Percentiles rank a stretch among this genome's conserved stretches.
These are phyloP conservation scores for Delia radicum DNA, from an alignment of 1,140 invertebrate species.

Conservation along the genomic window DNA sequence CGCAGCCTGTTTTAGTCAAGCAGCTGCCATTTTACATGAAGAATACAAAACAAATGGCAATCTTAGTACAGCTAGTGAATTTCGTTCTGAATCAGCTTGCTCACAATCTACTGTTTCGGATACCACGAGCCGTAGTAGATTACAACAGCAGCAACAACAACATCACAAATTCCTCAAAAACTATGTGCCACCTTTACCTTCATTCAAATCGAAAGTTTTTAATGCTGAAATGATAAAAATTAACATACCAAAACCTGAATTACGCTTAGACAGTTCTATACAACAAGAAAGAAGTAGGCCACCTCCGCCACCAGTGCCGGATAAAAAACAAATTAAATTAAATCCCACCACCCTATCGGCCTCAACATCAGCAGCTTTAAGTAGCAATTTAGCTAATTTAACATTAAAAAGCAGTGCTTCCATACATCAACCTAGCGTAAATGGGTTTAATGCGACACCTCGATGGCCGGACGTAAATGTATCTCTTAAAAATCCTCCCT, in stretches of 20 bases:
- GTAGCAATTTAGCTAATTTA: constrained; percentile 33
- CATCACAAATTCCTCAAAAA: constrained; percentile 54
- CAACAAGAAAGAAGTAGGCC: constrained; percentile 17
- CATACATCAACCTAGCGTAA: not conserved
- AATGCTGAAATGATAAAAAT: constrained; percentile 54
- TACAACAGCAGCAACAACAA: constrained; percentile 24
- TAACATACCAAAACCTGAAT: constrained; percentile 52
- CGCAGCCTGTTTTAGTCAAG: constrained; percentile 72
- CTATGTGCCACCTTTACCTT: constrained; percentile 53
- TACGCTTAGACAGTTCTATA: constrained; percentile 30
- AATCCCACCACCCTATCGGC: constrained; percentile 26
- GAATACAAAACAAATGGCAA: constrained; percentile 56
- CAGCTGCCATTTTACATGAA: constrained; percentile 63
- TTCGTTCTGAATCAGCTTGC: constrained; percentile 53
- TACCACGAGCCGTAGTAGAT: constrained; percentile 3
- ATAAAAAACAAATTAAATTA: constrained; percentile 30
- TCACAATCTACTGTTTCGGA: constrained; percentile 61
- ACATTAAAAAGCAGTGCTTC: constrained; percentile 32
- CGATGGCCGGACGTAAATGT: not conserved
- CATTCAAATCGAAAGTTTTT: constrained; percentile 50
- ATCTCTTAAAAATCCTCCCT: not conserved
- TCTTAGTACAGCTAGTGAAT: constrained; percentile 60
- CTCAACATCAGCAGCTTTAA: not conserved
- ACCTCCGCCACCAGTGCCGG: constrained; percentile 37
- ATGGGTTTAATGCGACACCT: not conserved